Base-by-base conservation (phyloP, 2,888 invertebrate genomes). In the Synanthedon formicaeformis region DNA sequence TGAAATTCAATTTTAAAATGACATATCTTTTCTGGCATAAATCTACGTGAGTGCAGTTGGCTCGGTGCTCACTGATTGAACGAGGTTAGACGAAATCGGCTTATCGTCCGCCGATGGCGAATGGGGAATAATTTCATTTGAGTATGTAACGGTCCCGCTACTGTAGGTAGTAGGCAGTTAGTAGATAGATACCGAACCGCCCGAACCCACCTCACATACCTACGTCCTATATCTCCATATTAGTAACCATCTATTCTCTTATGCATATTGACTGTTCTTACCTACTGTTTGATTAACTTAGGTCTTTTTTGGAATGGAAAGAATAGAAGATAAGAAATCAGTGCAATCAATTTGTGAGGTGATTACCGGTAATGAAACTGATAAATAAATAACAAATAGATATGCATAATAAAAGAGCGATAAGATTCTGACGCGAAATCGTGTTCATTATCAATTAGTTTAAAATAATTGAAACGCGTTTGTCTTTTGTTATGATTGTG, bases 71-170 rank as follows among this genome's bases (percentile, higher is more conserved):
- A 60, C 73, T 80, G 82, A 82, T 80, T 80, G 82, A 77, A 82
- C 77, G 73, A 81, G 75, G 78, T 80, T 80, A 78, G 76, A 67
- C 72, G 71, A 75, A 83, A 84, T 83, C 81, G 78, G 80, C 79
- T 83, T 84, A 81, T 75, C 75, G 78, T 69, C 66, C 64, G 58
- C 60, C 75, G 70, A 71, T 74, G 67, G 75, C 70, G 69, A 66
- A 69, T 60, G 67, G 64, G 67, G 70, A 71, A 77, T 82, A 78
- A 82, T 81, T 80, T 78, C 70, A 77, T 78, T 76, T 70, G 65
- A 64, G 63, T 71, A 70, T 74, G 67, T 73, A 69, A 57, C 61
- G 59, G 59, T 23, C 23, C 16, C 16, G 45, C 45, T 8, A 14
- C 11, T 14, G 45, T 12, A 45, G 34, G 2, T 10, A 34, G 34